A percentile compares a stretch with the other conserved stretches of the same genome.
These are phyloP conservation scores for Psittacula echo DNA, from an alignment of 2,797 vertebrate species.

Conservation along the genomic window DNA sequence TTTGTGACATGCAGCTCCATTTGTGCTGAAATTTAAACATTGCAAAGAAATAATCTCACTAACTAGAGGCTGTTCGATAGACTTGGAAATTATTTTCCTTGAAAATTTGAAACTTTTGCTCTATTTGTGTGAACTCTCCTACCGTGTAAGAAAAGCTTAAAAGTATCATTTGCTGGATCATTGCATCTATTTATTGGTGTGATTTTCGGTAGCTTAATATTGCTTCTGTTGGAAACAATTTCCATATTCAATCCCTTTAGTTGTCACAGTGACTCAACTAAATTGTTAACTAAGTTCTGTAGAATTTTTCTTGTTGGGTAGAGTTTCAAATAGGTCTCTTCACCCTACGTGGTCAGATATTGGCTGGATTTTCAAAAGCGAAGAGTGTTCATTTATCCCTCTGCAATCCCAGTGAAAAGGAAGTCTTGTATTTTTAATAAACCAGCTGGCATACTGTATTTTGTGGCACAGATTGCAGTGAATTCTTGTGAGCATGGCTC, in stretches of 20 bases:
- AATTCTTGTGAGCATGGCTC: background rate
- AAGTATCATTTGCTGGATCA: background rate
- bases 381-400: background rate
- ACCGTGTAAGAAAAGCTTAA: background rate
- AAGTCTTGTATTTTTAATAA: background rate
- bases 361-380: background rate
- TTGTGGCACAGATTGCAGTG: background rate
- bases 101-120: background rate
- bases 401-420: background rate
- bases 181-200: background rate
- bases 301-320: background rate
- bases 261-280: slow-evolving; percentile 7
- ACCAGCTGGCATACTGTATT: background rate
- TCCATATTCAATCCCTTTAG: background rate
- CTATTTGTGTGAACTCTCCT: background rate
- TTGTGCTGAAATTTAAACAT: background rate
- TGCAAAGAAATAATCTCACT: background rate
- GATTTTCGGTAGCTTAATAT: background rate
- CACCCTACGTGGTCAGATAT: accelerated
- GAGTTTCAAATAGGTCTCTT: background rate
- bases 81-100: background rate
- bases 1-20: background rate
- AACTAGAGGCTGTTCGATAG: background rate
- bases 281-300: background rate
- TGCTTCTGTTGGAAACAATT: background rate